Evolutionary conservation across 2,113 vertebrate genomes (phyloP), one percentile per base, ranked within the genome.

Genomic region (Eulemur macaco): DNA sequence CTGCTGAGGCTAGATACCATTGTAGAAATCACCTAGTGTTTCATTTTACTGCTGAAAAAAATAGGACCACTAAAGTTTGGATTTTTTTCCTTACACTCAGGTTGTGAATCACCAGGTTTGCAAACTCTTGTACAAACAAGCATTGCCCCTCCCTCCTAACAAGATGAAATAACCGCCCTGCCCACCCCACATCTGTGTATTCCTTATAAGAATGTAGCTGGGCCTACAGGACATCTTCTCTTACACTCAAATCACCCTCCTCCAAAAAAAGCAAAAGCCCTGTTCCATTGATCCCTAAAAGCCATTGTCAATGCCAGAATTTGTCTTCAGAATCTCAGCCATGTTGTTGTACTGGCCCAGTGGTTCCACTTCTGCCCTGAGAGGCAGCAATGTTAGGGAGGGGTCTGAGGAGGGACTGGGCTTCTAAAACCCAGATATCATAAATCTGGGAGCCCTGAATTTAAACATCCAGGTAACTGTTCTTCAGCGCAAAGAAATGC

Each of bases 41-140:
- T 88, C 37, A 50, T 84, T 89, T 91, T 85, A n/a, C 23, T 56
- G 12, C 74, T 69, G 25, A n/a, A 89, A 83, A 83, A 91, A 78
- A 39, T 74, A 91, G 13, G 29, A 21, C 54, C 17, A n/a, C 31
- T 63, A 9, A 81, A 86, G 27, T 94, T 60, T 83, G 54, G 34
- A 31, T 71, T 66, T 29, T 84, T 96, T 82, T 7, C 52, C 45
- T 85, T 60, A 37, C 45, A 86, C 8, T 52, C 29, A 8, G 8
- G 6, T 39, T 71, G 20, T 17, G 23, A 86, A 50, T 31, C 47
- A 82, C 8, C 47, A 25, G 66, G 13, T 94, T 95, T 37, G 9
- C 47, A 71, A 25, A 85, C 10, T 60, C 6, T 42, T 37, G 1
- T n/a, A 50, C 25, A 74, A 42, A 14, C 31, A 29, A 29, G 3